phyloP scores from a whole-genome alignment of 2,888 invertebrate genomes.

The Neocrepidodera transversa region DNA sequence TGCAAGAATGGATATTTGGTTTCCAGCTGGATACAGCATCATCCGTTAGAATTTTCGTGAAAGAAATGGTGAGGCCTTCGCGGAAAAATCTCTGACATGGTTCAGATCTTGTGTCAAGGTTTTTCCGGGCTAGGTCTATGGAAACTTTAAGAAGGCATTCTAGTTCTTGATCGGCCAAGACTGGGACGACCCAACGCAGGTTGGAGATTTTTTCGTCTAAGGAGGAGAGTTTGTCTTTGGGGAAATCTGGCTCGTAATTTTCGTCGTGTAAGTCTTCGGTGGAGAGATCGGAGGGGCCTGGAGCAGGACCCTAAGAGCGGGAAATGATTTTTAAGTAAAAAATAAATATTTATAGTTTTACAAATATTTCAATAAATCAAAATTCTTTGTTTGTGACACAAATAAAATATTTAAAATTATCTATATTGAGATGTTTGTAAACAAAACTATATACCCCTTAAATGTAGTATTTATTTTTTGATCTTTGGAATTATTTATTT shows the following conservation, averaged over 20 bases:
- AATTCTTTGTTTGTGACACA: no score
- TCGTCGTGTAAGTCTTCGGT: slow-evolving; percentile 55
- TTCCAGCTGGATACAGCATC: slow-evolving; percentile 99
- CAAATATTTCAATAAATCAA: no score
- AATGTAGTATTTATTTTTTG: no score
- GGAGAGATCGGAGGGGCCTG: slow-evolving; percentile 48
- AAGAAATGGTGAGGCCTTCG: slow-evolving; percentile 92
- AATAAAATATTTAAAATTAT: no score
- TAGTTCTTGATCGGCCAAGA: slow-evolving; percentile 93
- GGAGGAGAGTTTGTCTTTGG: slow-evolving; percentile 83
- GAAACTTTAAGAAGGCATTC: slow-evolving; percentile 90
- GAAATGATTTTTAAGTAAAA: no score
- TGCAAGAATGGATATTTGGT: slow-evolving; percentile 94
- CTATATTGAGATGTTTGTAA: no score
- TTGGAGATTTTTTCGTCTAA: slow-evolving; percentile 96
- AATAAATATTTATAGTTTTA: no score
- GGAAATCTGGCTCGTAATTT: slow-evolving; percentile 75
- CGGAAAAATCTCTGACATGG: slow-evolving; percentile 94
- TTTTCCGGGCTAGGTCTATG: slow-evolving; percentile 85
- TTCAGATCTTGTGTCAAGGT: slow-evolving; percentile 88
- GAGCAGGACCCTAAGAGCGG: slow-evolving; percentile 44
- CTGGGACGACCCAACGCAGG: slow-evolving; percentile 97
- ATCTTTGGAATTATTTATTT: no score
- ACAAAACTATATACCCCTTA: no score
- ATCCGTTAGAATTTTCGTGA: slow-evolving; percentile 95